Base-by-base conservation (phyloP, 2,888 invertebrate genomes). In the Siphonodentalium dalli region DNA sequence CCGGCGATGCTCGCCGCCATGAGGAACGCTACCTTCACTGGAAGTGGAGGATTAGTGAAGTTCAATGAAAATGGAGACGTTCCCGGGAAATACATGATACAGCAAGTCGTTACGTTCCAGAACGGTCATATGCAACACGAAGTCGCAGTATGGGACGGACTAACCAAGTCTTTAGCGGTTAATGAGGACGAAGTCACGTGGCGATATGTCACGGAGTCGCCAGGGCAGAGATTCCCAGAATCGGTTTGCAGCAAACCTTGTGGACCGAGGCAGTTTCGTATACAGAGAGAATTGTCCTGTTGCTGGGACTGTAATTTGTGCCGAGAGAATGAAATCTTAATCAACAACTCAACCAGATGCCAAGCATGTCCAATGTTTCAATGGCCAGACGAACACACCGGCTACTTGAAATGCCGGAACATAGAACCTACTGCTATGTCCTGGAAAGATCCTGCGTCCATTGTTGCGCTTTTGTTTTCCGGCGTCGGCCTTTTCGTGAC, bases 361-460 rank as follows among this genome's bases (percentile, higher is more conserved):
- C 9, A n/a, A 20, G 21, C 21, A 15, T 57, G 57, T 33, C 43
- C 57, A 9, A 15, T n/a, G 5, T 56, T 57, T 29, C 13, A 23
- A 3, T 57, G 57, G 57, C 57, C 57, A 6, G n/a, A n/a, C n/a
- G n/a, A n/a, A n/a, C n/a, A 29, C n/a, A n/a, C n/a, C 41, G 23
- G 18, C 9, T 13, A 23, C 24, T 26, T n/a, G 15, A 9, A 20
- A 5, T 45, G 46, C 29, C 26, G 26, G 18, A 11, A 24, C 11
- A 45, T 45, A 13, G 23, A 2, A 21, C 26, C 46, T 15, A 13
- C 24, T 8, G 8, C 15, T 15, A n/a, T 45, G 37, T 24, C 4
- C 11, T 35, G 21, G 37, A 8, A 8, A 15, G 46, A 45, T 29
- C 31, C 46, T 9, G 3, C 24, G 13, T 18, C 35, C 11, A 4